Conservation (phyloP, 2,888 invertebrate genomes). For the Nephrocerus scutellatus region DNA sequence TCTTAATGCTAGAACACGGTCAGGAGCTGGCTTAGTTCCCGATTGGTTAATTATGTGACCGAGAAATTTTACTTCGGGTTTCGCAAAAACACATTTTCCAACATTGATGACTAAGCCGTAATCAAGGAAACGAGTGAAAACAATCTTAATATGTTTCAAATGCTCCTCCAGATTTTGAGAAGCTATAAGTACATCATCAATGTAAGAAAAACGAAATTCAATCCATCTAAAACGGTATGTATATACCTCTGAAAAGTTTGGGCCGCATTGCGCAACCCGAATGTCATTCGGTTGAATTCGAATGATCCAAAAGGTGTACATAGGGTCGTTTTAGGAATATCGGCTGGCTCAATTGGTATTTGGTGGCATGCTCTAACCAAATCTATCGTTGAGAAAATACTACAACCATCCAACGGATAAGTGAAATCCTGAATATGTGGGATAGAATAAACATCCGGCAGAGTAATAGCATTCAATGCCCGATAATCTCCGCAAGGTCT, state of each 20-base stretch:
- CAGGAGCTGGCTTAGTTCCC: background rate
- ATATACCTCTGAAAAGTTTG: conserved; percentile 14
- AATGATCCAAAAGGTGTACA: conserved; percentile 6
- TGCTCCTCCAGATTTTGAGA: conserved; percentile 1
- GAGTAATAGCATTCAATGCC: background rate
- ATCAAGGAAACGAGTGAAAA: background rate
- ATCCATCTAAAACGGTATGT: conserved; percentile 4
- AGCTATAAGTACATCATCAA: conserved; percentile 9
- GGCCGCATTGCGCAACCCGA: conserved; percentile 11
- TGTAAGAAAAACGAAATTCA: conserved; percentile 9
- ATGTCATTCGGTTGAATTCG: conserved; percentile 11
- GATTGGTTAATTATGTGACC: background rate
- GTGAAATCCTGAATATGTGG: conserved; percentile 5
- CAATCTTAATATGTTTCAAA: background rate
- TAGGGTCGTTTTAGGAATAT: conserved; percentile 10
- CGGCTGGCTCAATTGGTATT: conserved; percentile 13
- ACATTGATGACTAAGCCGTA: conserved; percentile 4
- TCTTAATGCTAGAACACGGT: background rate
- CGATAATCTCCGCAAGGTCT: conserved; percentile 5
- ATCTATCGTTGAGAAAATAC: conserved; percentile 12
- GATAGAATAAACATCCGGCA: conserved; percentile 7
- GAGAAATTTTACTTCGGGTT: background rate
- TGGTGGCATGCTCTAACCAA: conserved; percentile 11
- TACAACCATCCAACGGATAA: background rate
- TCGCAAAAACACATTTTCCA: conserved; percentile 2